Conservation (phyloP, 2,113 vertebrate species). For the Cottus gobio region DNA sequence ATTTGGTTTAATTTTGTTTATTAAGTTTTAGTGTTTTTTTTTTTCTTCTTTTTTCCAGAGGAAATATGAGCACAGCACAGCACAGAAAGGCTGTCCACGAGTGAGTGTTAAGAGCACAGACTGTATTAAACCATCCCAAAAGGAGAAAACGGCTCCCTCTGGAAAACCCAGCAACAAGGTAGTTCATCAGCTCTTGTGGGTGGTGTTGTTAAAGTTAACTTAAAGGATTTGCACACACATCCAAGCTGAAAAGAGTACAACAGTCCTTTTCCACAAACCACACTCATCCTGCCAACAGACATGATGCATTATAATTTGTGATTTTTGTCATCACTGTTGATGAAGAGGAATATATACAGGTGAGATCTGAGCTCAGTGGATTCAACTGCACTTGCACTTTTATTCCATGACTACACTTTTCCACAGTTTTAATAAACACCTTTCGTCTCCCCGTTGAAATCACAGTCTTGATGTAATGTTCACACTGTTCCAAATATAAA, state of each 20-base stretch:
- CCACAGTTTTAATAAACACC: neutral
- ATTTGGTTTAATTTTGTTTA: neutral
- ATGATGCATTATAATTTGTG: conserved; percentile 27
- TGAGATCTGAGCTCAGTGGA: neutral
- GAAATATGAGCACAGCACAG: conserved; percentile 82
- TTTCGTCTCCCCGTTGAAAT: conserved; percentile 1
- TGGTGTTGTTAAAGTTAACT: conserved; percentile 9
- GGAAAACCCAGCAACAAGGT: conserved; percentile 82
- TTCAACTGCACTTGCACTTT: conserved; percentile 1
- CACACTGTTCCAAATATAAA: neutral
- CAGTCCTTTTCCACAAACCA: conserved; percentile 27
- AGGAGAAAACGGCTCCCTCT: conserved; percentile 75
- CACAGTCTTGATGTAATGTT: neutral
- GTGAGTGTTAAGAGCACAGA: conserved; percentile 55
- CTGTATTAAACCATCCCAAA: conserved; percentile 78
- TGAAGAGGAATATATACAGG: conserved; percentile 9
- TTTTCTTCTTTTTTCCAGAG: conserved; percentile 73
- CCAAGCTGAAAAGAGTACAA: conserved; percentile 6
- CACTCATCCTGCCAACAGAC: conserved; percentile 27
- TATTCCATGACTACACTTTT: neutral
- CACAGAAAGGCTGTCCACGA: conserved; percentile 77
- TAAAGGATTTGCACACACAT: conserved; percentile 18
- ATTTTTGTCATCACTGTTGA: conserved; percentile 23
- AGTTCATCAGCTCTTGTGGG: conserved; percentile 18
- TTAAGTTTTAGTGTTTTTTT: neutral